Percentiles rank a stretch among this genome's conserved stretches.
Conservation (phyloP, 1,140 invertebrate species). For the Leptinotarsa texana region DNA sequence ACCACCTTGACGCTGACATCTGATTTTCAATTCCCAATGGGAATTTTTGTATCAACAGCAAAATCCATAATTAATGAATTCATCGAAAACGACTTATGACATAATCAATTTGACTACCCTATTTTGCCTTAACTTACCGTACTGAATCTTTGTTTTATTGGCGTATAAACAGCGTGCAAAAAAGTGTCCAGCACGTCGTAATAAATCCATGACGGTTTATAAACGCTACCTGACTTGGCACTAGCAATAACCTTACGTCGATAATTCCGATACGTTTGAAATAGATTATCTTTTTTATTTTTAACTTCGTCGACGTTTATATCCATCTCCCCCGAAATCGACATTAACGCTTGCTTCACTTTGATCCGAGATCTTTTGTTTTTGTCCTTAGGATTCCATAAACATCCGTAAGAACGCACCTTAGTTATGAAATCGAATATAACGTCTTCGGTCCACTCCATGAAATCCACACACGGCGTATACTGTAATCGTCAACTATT, state of each 20-base stretch:
- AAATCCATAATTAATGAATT: too few species aligned
- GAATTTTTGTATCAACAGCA: too few species aligned
- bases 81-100: too few species aligned
- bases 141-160: neutral
- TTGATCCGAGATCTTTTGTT: neutral
- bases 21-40: too few species aligned
- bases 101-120: too few species aligned
- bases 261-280: neutral
- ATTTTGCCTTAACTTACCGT: neutral
- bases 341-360: neutral
- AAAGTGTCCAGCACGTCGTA: neutral
- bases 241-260: neutral
- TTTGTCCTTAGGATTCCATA: neutral
- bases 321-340: neutral
- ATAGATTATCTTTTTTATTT: conserved; percentile 1
- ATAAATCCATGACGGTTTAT: neutral
- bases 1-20: too few species aligned
- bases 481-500: neutral
- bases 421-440: neutral
- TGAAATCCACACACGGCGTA: neutral
- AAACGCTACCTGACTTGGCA: neutral
- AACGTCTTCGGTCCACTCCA: neutral
- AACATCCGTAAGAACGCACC: neutral
- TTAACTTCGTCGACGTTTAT: conserved; percentile 2
- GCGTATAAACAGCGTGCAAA: neutral